Percentiles rank a stretch among this genome's conserved stretches.
Evolutionary conservation across 2,888 invertebrate species (phyloP).

Genomic region (Pecten maximus): DNA sequence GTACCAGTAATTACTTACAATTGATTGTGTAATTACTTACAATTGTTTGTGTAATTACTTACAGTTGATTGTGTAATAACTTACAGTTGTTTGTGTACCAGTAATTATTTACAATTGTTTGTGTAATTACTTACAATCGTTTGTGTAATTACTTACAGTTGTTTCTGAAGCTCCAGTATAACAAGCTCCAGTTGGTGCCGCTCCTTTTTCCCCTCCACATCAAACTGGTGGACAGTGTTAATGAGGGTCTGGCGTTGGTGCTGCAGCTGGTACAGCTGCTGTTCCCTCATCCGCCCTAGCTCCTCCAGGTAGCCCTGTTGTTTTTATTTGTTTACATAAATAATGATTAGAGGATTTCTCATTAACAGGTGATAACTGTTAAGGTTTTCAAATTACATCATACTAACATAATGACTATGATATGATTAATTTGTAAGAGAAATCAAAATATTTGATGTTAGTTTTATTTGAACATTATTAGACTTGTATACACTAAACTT

Average conservation of each 20-base stretch:
- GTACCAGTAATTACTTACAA: background rate
- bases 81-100: background rate
- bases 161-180: constrained; percentile 70
- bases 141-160: constrained; percentile 64
- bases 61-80: background rate
- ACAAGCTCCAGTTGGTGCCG: constrained; percentile 64
- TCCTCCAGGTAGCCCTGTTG: constrained; percentile 74
- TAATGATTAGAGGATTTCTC: too few species aligned
- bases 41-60: background rate
- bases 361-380: too few species aligned
- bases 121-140: background rate
- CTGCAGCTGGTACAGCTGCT: constrained; percentile 65
- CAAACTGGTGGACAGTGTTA: constrained; percentile 56
- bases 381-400: too few species aligned
- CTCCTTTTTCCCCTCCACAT: constrained; percentile 61
- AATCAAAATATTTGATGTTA: too few species aligned
- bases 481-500: too few species aligned
- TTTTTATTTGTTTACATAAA: too few species aligned
- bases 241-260: constrained; percentile 56
- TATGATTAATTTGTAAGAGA: too few species aligned
- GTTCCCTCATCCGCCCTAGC: constrained; percentile 68
- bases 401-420: too few species aligned
- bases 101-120: background rate
- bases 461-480: too few species aligned
- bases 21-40: background rate